phyloP scores from a whole-genome alignment of 2,888 invertebrate genomes.

The Perithous albicinctus region DNA sequence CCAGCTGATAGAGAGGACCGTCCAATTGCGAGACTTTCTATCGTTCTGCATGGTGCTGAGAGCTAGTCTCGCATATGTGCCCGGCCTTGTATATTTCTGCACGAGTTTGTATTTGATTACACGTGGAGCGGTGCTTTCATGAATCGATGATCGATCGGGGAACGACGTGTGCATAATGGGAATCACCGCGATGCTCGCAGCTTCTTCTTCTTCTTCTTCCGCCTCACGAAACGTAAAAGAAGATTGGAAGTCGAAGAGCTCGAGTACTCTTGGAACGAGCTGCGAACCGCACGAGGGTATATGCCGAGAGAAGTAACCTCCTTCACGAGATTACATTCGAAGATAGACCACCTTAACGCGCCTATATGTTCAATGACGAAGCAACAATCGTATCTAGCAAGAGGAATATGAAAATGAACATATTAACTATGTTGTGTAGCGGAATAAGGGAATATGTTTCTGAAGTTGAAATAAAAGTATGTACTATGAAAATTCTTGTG shows the following conservation, averaged over 20 bases:
- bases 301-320: constrained; percentile 38
- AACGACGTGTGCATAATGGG: constrained; percentile 74
- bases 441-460: constrained; percentile 23
- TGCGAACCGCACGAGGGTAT: constrained; percentile 39
- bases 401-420: constrained; percentile 42
- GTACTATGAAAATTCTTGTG: not conserved
- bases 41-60: constrained; percentile 49
- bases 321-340: constrained; percentile 60
- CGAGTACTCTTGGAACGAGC: constrained; percentile 38
- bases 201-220: constrained; percentile 36
- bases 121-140: constrained; percentile 71
- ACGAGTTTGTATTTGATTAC: constrained; percentile 70
- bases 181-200: constrained; percentile 57
- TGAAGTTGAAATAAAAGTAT: not conserved
- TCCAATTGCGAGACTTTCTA: constrained; percentile 69
- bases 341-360: constrained; percentile 59
- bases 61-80: constrained; percentile 36
- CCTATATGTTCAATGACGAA: constrained; percentile 54
- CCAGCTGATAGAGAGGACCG: constrained; percentile 70
- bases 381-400: constrained; percentile 56
- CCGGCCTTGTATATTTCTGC: constrained; percentile 44
- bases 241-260: constrained; percentile 49
- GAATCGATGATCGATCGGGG: constrained; percentile 76
- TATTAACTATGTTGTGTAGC: constrained; percentile 20
- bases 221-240: constrained; percentile 52